A percentile compares a stretch with the other conserved stretches of the same genome.
Evolutionary conservation across 2,113 vertebrate species (phyloP).

Genomic region (Leptobrachium leishanense): DNA sequence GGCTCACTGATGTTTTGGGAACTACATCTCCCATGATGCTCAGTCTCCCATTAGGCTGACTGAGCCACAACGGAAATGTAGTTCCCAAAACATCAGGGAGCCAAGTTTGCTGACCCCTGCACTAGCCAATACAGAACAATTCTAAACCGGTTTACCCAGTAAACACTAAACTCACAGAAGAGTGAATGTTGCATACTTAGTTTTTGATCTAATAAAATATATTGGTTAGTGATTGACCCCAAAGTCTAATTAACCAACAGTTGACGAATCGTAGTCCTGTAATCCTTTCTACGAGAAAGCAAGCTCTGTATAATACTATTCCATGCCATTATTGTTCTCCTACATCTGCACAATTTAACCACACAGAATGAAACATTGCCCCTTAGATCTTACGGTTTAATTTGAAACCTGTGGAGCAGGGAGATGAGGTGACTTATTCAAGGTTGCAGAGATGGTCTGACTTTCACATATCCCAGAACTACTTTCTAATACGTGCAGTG

Average conservation of each 20-base stretch:
- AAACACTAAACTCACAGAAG: too few species aligned
- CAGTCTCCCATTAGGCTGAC: too few species aligned
- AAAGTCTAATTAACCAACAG: neutral
- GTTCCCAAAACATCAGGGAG: too few species aligned
- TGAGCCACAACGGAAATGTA: too few species aligned
- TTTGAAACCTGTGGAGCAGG: constrained; percentile 31
- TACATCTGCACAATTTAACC: constrained; percentile 1
- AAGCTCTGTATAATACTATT: neutral
- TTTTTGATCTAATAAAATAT: too few species aligned
- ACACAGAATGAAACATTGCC: constrained; percentile 26
- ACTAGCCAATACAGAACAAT: too few species aligned
- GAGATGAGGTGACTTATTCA: constrained; percentile 29
- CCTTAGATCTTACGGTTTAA: constrained; percentile 16
- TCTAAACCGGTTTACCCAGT: too few species aligned
- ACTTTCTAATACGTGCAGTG: neutral
- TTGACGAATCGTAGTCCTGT: neutral
- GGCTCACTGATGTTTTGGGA: too few species aligned
- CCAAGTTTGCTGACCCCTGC: too few species aligned
- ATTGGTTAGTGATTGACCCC: too few species aligned
- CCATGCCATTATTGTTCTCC: constrained; percentile 14
- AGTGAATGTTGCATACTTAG: too few species aligned
- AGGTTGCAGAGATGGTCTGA: constrained; percentile 13
- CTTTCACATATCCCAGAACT: neutral
- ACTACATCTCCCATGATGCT: too few species aligned
- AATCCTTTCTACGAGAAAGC: neutral